Percentiles rank a stretch among this genome's conserved stretches.
phyloP scores from a whole-genome alignment of 2,888 invertebrate genomes.

The Ennomos erosarius region DNA sequence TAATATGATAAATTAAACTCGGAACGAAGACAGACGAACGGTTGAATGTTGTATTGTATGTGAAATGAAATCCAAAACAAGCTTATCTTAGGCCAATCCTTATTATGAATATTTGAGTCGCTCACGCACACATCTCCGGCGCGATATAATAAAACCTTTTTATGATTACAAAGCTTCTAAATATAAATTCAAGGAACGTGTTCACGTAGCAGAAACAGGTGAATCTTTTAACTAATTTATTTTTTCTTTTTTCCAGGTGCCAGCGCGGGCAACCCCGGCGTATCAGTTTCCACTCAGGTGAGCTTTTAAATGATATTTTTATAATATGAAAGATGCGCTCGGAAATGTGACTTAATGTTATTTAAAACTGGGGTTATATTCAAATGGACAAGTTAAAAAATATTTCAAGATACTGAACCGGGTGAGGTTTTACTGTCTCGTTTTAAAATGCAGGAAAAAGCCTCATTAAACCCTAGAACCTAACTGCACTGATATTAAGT shows the following conservation, averaged over 20 bases:
- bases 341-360: too few relatives aligned
- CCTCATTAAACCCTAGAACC: too few relatives aligned
- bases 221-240: constrained; percentile 25
- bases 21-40: background rate
- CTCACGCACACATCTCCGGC: constrained; percentile 16
- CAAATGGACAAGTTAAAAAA: too few relatives aligned
- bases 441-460: too few relatives aligned
- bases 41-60: constrained; percentile 8
- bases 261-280: constrained; percentile 63
- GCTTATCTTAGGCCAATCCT: constrained; percentile 16
- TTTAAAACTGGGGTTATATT: too few relatives aligned
- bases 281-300: constrained; percentile 81
- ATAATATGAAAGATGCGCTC: background rate
- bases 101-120: constrained; percentile 26
- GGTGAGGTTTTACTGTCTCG: too few relatives aligned
- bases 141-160: constrained; percentile 22
- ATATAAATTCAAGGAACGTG: constrained; percentile 32
- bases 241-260: constrained; percentile 63
- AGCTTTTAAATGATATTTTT: constrained; percentile 34
- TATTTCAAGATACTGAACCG: too few relatives aligned
- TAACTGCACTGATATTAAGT: too few relatives aligned
- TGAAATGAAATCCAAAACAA: constrained; percentile 20
- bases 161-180: constrained; percentile 27
- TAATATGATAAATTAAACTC: too few relatives aligned
- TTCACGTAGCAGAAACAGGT: constrained; percentile 21